Evolutionary conservation across 2,113 vertebrate species (phyloP), one percentile per base, ranked within the genome.

Genomic region (Vulpes lagopus): DNA sequence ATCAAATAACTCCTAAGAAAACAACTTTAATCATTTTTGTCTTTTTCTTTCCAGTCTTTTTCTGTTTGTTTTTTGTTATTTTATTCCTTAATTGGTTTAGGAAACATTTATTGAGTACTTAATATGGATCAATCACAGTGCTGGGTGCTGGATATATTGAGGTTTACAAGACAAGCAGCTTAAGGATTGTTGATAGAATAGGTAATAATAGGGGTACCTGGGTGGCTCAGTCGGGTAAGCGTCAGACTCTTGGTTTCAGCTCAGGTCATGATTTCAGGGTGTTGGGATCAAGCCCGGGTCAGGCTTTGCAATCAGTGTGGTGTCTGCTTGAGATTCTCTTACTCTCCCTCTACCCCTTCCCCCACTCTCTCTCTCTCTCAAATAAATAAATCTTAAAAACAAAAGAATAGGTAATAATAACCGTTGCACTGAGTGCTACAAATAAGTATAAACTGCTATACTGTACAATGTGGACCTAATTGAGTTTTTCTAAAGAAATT

Each of bases 51-150:
- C 15, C 51, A 86, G 49, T 51, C 5, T 85, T 89, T 86, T 57
- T 57, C 23, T 35, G 90, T 90, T 20, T 74, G 30, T 60, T 86
- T 88, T 60, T 86, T 88, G 23, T 91, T 88, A 67, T 83, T 82
- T 88, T n/a, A 38, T 80, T 92, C 20, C 64, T 91, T 88, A 30
- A 57, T 71, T 83, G 79, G 5, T 92, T 94, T 73, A 83, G 17
- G 49, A 78, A 30, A 76, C 27, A 62, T 84, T 90, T 84, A 55
- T 55, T 93, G 69, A 95, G 49, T 87, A 35, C 2, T 17, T 65
- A 73, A 30, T 51, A 11, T 43, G 32, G 51, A 3, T 94, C 38
- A 30, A 1, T 89, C 43, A 38, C 27, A 38, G 55, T 60, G n/a
- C 83, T 27, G 11, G 57, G 57, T 14, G 43, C 7, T 85, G 71